A percentile compares a stretch with the other conserved stretches of the same genome.
Evolutionary conservation across 2,888 invertebrate genomes (phyloP).

Genomic region (Crepidodera aurea): DNA sequence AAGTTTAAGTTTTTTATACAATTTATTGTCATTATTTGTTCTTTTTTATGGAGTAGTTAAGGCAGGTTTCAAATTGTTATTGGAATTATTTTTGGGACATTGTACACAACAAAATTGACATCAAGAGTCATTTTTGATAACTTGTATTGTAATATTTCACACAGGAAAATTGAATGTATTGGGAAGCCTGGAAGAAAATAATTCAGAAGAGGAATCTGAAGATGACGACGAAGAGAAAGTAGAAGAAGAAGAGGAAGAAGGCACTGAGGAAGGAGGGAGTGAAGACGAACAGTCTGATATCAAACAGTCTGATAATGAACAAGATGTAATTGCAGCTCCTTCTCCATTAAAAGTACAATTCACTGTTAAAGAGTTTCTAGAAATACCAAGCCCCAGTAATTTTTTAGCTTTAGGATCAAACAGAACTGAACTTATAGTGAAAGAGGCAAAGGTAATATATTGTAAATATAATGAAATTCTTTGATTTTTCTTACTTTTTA

Average conservation of each 20-base stretch:
- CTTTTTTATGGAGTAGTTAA: too few relatives aligned
- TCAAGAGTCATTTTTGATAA: too few relatives aligned
- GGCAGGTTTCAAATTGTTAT: too few relatives aligned
- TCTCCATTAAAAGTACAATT: constrained; percentile 39
- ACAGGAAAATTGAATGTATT: constrained; percentile 63
- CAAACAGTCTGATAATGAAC: constrained; percentile 31
- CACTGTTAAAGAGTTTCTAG: constrained; percentile 62
- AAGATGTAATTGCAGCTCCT: constrained; percentile 14
- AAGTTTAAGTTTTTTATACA: too few relatives aligned
- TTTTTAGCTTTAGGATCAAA: constrained; percentile 62
- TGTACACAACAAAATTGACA: too few relatives aligned
- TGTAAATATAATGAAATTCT: not conserved
- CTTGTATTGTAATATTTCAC: too few relatives aligned
- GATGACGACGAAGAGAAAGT: constrained; percentile 64
- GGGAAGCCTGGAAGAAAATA: constrained; percentile 70
- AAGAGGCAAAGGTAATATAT: constrained; percentile 54
- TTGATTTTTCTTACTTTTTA: too few relatives aligned
- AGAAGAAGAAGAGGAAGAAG: constrained; percentile 64
- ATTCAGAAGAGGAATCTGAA: constrained; percentile 64
- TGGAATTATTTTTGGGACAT: too few relatives aligned
- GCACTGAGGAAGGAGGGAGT: constrained; percentile 50
- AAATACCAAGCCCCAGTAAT: constrained; percentile 62
- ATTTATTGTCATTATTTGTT: too few relatives aligned
- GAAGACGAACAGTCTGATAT: constrained; percentile 44
- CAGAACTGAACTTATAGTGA: constrained; percentile 52